These are phyloP conservation scores for Myxocyprinus asiaticus DNA, from an alignment of 2,113 vertebrate species.

Conservation along the genomic window DNA sequence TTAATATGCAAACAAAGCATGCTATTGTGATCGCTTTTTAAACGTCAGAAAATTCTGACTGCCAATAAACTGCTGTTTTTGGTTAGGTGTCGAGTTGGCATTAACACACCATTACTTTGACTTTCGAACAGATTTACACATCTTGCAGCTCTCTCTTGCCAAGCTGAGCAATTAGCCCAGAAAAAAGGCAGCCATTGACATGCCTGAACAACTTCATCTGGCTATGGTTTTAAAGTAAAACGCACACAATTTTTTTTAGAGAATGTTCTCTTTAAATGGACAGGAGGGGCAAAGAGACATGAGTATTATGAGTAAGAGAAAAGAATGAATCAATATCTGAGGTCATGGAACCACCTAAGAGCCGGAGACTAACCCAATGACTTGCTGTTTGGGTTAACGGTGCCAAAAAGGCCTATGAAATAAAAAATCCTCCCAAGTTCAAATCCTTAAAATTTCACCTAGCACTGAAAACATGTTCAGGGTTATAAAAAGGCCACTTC, in stretches of 20 bases:
- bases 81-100: background rate
- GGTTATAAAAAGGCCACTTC: too few species aligned
- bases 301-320: background rate
- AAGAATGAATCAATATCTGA: too few species aligned
- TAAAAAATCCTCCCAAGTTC: too few species aligned
- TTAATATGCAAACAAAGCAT: background rate
- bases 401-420: too few species aligned
- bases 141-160: background rate
- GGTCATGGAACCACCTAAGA: too few species aligned
- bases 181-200: background rate
- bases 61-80: slow-evolving; percentile 16
- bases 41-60: background rate
- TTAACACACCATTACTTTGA: background rate
- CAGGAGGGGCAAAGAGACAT: background rate
- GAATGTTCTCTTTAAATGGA: background rate
- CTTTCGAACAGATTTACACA: background rate
- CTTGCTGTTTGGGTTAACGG: too few species aligned
- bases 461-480: too few species aligned
- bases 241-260: background rate
- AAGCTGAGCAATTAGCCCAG: background rate
- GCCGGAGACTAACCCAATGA: too few species aligned
- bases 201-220: background rate
- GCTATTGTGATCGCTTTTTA: background rate
- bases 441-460: too few species aligned
- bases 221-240: background rate